phyloP scores from a whole-genome alignment of 2,888 invertebrate genomes.

The Macrosiphum euphorbiae region DNA sequence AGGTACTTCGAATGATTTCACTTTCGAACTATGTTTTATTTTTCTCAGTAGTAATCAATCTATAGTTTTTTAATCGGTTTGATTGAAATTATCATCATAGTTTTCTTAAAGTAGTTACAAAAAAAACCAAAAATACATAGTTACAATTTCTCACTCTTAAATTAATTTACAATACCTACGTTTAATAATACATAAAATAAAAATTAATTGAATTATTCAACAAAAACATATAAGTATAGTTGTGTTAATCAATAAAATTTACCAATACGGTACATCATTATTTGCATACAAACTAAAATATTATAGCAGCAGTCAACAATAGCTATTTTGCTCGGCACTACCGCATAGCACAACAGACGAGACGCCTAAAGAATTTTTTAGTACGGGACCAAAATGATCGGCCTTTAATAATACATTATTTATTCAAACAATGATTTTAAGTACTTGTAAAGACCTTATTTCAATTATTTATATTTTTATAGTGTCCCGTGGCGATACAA shows the following conservation, averaged over 20 bases:
- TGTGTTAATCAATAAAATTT: not conserved
- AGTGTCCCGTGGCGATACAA: not conserved
- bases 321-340: not conserved
- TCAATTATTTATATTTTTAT: not conserved
- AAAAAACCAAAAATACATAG: not conserved
- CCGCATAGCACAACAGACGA: not conserved
- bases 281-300: not conserved
- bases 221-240: not conserved
- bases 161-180: slow-evolving; percentile 2
- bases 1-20: too few relatives aligned
- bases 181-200: not conserved
- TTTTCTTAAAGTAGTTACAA: too few relatives aligned
- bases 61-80: too few relatives aligned
- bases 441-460: not conserved
- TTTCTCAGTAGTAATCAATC: too few relatives aligned
- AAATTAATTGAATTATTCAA: not conserved
- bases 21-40: too few relatives aligned
- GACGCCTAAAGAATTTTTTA: not conserved
- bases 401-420: too few relatives aligned
- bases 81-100: too few relatives aligned
- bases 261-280: not conserved
- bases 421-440: too few relatives aligned
- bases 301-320: not conserved
- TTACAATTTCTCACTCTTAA: not conserved
- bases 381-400: not conserved